phyloP scores from a whole-genome alignment of 2,797 vertebrate species.

The Anguilla pacifica region DNA sequence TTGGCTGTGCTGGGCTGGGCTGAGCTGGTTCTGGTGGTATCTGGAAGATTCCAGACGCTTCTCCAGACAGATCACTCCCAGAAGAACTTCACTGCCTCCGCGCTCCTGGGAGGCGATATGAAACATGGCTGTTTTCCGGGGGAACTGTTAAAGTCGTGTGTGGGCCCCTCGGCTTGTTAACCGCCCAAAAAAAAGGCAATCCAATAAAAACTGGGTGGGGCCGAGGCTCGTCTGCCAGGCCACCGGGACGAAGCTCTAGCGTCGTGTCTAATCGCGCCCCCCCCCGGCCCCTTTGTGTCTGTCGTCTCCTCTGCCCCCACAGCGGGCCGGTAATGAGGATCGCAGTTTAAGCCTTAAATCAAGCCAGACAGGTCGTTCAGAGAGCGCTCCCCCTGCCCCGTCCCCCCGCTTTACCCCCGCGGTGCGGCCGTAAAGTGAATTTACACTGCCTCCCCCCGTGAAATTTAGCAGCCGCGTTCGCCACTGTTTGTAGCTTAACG shows the following conservation, averaged over 20 bases:
- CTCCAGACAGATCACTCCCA: not conserved
- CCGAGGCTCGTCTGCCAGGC: constrained; percentile 50
- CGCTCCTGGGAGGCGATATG: not conserved
- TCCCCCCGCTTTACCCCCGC: not conserved
- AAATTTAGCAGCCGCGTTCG: not conserved
- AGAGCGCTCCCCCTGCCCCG: not conserved
- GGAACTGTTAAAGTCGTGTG: not conserved
- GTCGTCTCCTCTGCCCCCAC: too few relatives aligned
- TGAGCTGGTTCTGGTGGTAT: not conserved
- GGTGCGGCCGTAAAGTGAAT: not conserved
- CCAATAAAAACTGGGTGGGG: constrained; percentile 41
- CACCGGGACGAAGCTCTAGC: constrained; percentile 37
- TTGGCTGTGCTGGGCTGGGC: not conserved
- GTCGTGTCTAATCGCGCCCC: constrained; percentile 44
- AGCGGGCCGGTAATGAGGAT: constrained; percentile 35
- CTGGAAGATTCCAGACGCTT: not conserved
- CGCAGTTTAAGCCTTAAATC: constrained; percentile 55
- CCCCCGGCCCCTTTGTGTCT: constrained; percentile 48
- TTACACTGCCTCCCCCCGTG: not conserved
- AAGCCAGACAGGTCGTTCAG: constrained; percentile 16
- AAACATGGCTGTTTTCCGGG: constrained; percentile 1
- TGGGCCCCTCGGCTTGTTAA: constrained; percentile 25
- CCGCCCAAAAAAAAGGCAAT: constrained; percentile 1
- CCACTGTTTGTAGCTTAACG: not conserved
- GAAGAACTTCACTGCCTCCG: not conserved